phyloP scores from a whole-genome alignment of 2,797 vertebrate genomes.

The Atherinosoma microstoma region DNA sequence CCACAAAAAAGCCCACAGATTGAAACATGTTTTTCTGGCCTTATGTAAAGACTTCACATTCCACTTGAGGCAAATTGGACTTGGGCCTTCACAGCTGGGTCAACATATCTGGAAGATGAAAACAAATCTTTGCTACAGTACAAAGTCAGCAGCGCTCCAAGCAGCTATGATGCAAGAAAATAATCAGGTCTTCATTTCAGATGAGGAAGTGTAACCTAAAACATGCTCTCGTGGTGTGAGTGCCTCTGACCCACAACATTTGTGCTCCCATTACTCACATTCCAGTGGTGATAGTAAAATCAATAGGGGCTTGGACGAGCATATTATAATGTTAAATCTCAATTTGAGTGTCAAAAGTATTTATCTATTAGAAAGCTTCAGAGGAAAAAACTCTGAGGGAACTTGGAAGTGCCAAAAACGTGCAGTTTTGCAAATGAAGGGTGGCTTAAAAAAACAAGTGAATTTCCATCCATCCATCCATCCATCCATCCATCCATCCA shows the following conservation, averaged over 20 bases:
- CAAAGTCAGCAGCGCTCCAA: conserved; percentile 5
- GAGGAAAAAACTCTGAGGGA: background rate
- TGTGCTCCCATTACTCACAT: conserved; percentile 54
- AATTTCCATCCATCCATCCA: too few relatives aligned
- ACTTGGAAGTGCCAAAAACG: too few relatives aligned
- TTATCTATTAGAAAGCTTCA: background rate
- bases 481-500: too few relatives aligned
- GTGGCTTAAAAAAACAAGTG: too few relatives aligned
- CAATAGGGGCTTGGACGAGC: conserved; percentile 40
- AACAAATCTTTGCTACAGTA: background rate
- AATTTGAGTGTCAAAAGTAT: background rate
- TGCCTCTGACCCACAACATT: conserved; percentile 34
- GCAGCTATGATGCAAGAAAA: conserved; percentile 31
- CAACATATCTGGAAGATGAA: conserved; percentile 19
- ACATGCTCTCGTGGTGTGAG: conserved; percentile 17
- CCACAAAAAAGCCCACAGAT: background rate
- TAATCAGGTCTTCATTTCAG: background rate
- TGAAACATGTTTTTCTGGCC: background rate
- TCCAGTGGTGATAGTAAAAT: conserved; percentile 57
- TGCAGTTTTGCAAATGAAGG: too few relatives aligned
- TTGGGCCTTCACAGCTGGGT: conserved; percentile 2
- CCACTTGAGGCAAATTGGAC: background rate
- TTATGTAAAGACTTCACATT: background rate
- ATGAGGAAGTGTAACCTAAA: conserved; percentile 11
- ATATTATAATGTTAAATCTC: background rate